phyloP scores from a whole-genome alignment of 2,113 vertebrate species.

The Delphinus delphis region DNA sequence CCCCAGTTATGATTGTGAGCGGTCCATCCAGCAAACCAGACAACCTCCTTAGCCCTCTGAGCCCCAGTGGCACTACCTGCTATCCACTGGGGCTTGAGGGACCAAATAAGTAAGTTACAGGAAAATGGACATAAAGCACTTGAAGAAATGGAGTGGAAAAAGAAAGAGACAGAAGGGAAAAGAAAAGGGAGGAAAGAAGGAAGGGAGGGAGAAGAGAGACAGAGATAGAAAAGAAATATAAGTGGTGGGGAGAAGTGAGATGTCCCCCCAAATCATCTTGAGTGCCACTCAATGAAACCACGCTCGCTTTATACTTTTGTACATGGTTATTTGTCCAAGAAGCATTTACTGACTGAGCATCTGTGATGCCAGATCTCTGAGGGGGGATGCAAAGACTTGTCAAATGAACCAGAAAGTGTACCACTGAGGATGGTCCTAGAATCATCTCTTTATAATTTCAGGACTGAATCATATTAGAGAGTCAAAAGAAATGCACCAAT shows the following conservation, averaged over 20 bases:
- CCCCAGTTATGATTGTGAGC: not conserved
- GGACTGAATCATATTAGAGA: not conserved
- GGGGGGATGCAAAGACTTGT: not conserved
- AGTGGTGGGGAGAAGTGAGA: not conserved
- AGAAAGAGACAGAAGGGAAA: not conserved
- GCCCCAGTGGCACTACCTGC: rapidly evolving
- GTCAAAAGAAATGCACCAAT: not conserved
- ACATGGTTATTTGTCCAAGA: not conserved
- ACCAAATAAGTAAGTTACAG: not conserved
- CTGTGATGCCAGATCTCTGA: not conserved
- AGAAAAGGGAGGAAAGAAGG: not conserved
- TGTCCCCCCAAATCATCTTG: not conserved
- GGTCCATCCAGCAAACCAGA: not conserved
- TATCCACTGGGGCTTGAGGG: not conserved
- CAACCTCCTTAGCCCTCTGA: not conserved
- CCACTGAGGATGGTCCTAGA: not conserved
- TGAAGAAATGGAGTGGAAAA: not conserved
- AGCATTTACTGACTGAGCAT: not conserved
- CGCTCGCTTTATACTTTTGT: not conserved
- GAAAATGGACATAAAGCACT: not conserved
- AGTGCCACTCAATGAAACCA: not conserved
- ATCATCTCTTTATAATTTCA: not conserved
- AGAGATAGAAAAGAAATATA: not conserved
- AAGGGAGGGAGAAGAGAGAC: not conserved
- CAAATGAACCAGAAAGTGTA: not conserved